These are phyloP conservation scores for Plecturocebus donacophilus DNA, from an alignment of 2,113 vertebrate species.

Conservation along the genomic window DNA sequence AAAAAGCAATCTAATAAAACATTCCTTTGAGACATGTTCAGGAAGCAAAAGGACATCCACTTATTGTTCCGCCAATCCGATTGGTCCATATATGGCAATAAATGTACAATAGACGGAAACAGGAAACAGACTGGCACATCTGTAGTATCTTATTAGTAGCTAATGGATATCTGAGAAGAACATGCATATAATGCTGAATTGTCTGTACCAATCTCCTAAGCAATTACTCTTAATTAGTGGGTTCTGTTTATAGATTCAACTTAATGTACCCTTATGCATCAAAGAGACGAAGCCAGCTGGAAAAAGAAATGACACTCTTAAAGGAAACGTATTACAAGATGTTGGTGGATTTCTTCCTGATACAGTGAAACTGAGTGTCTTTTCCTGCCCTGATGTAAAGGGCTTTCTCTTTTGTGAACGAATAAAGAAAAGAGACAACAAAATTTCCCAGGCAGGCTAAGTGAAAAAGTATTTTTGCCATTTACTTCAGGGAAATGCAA, in stretches of 20 bases:
- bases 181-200: conserved; percentile 88
- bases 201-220: conserved; percentile 88
- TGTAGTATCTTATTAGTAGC: conserved; percentile 90
- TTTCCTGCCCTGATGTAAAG: neutral
- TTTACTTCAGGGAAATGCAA: conserved; percentile 59
- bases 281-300: conserved; percentile 87
- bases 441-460: neutral
- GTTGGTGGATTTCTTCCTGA: conserved; percentile 19
- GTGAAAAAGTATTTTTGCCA: neutral
- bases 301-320: conserved; percentile 83
- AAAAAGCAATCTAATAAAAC: conserved; percentile 90
- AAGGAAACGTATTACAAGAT: conserved; percentile 81
- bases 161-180: conserved; percentile 91
- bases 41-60: conserved; percentile 91
- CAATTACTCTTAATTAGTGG: conserved; percentile 90
- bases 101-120: conserved; percentile 91
- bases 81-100: conserved; percentile 90
- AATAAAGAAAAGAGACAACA: neutral
- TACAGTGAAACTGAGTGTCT: conserved; percentile 57
- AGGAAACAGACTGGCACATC: conserved; percentile 91
- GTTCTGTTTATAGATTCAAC: conserved; percentile 90
- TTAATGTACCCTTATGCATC: conserved; percentile 87
- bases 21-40: conserved; percentile 88
- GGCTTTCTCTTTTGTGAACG: neutral
- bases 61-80: conserved; percentile 90